Evolutionary conservation across 2,797 vertebrate genomes (phyloP).

Genomic region (Hipposideros larvatus): DNA sequence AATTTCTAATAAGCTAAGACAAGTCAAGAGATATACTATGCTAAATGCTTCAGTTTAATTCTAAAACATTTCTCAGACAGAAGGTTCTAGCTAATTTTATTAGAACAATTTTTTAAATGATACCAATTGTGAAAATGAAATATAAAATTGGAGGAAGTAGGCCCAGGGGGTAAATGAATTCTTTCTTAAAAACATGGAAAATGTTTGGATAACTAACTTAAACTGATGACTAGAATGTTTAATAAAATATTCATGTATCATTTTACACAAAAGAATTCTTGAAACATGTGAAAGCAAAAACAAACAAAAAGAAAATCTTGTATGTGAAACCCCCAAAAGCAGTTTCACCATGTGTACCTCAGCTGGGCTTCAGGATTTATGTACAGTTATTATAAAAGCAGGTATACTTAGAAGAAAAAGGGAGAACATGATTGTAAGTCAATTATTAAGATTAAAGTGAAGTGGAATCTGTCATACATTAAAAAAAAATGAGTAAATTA

Average conservation of each 20-base stretch:
- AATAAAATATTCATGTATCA: constrained; percentile 11
- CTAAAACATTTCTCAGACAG: constrained; percentile 7
- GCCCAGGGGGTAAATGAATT: background rate
- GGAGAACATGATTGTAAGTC: background rate
- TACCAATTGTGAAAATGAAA: background rate
- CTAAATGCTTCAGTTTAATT: constrained; percentile 18
- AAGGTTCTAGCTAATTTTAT: background rate
- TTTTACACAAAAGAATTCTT: constrained; percentile 32
- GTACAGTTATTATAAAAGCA: background rate
- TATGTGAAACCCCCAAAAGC: background rate
- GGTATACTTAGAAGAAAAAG: constrained; percentile 14
- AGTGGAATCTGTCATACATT: background rate
- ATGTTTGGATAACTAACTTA: background rate
- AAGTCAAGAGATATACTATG: background rate
- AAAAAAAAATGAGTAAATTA: constrained; percentile 15
- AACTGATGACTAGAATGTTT: background rate
- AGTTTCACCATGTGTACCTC: background rate
- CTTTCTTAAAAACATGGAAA: background rate
- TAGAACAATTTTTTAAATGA: background rate
- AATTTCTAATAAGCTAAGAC: constrained; percentile 39
- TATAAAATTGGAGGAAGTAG: background rate
- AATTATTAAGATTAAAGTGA: constrained; percentile 11
- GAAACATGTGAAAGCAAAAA: background rate
- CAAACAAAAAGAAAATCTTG: background rate
- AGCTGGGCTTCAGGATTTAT: background rate